These are phyloP conservation scores for Nanger granti DNA, from an alignment of 2,113 vertebrate species.

Conservation along the genomic window DNA sequence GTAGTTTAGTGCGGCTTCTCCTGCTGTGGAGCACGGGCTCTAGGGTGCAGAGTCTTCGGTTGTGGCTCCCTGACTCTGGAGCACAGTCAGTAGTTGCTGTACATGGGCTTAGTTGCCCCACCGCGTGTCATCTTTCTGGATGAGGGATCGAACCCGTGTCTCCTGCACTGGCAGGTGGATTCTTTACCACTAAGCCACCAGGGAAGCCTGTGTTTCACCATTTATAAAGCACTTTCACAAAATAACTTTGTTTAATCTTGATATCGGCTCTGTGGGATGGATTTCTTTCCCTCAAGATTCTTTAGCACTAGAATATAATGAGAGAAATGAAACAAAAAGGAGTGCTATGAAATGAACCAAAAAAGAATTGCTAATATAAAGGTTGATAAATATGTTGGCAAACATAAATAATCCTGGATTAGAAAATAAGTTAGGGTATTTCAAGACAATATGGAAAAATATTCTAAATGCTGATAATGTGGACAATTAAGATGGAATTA, in stretches of 20 bases:
- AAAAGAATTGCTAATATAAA: not conserved
- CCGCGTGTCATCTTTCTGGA: not conserved
- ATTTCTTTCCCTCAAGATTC: not conserved
- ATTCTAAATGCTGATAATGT: not conserved
- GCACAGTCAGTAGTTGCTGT: not conserved
- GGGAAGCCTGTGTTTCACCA: not conserved
- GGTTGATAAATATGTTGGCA: not conserved
- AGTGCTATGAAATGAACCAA: not conserved
- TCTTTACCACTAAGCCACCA: not conserved
- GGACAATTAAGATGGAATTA: not conserved
- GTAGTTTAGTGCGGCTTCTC: not conserved
- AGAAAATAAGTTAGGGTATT: not conserved
- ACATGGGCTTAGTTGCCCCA: not conserved
- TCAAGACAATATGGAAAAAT: not conserved
- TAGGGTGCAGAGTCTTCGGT: not conserved
- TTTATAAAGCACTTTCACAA: not conserved
- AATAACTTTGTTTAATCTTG: not conserved
- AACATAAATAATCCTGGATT: not conserved
- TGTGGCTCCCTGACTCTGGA: not conserved
- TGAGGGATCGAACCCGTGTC: not conserved
- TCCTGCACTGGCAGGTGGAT: not conserved
- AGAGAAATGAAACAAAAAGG: not conserved
- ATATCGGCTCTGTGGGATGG: not conserved
- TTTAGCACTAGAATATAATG: not conserved
- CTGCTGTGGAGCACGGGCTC: not conserved